Percentiles rank a stretch among this genome's conserved stretches.
These are phyloP conservation scores for Litoditis marina DNA, from an alignment of 2,888 invertebrate species.

Conservation along the genomic window DNA sequence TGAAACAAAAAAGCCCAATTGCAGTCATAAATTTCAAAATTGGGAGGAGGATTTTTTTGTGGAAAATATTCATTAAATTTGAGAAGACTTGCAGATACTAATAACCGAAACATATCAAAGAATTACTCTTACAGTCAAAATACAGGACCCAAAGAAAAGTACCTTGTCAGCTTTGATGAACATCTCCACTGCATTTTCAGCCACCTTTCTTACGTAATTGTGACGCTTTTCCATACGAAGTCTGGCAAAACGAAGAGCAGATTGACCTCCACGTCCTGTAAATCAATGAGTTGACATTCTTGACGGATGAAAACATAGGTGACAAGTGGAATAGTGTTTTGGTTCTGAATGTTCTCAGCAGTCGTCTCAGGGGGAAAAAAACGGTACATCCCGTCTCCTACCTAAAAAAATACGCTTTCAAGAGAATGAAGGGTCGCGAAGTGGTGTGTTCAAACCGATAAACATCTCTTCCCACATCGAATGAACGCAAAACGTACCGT, in stretches of 20 bases:
- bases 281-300: too few relatives aligned
- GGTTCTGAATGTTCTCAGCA: too few relatives aligned
- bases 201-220: slow-evolving; percentile 91
- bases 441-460: too few relatives aligned
- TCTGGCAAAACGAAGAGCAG: slow-evolving; percentile 97
- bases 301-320: too few relatives aligned
- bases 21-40: background rate
- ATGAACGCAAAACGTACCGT: slow-evolving; percentile 71
- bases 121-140: background rate
- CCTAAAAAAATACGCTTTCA: too few relatives aligned
- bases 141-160: background rate
- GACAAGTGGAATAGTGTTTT: background rate
- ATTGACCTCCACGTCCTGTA: slow-evolving; percentile 86
- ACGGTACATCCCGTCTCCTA: too few relatives aligned
- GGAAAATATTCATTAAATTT: background rate
- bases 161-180: slow-evolving; percentile 97
- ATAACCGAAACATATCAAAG: slow-evolving; percentile 70
- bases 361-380: too few relatives aligned
- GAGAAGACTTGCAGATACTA: background rate
- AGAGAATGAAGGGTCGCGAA: too few relatives aligned
- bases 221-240: slow-evolving; percentile 98
- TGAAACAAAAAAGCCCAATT: background rate
- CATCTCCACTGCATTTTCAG: slow-evolving; percentile 90
- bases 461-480: too few relatives aligned
- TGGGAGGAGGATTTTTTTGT: background rate